phyloP scores from a whole-genome alignment of 2,113 vertebrate genomes.

The Fregetta grallaria region DNA sequence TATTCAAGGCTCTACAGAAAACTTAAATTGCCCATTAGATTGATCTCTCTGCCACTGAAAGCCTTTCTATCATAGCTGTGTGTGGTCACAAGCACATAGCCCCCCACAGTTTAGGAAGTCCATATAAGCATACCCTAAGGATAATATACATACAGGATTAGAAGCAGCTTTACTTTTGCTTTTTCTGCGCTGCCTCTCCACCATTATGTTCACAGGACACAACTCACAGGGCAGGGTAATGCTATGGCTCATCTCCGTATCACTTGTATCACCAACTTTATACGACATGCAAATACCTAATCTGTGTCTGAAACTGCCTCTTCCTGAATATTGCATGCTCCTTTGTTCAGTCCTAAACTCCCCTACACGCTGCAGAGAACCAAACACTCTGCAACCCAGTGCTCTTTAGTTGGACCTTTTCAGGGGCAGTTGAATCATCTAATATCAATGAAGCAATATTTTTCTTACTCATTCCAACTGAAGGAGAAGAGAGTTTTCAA shows the following conservation, averaged over 20 bases:
- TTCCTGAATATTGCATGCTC: neutral
- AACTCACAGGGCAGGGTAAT: neutral
- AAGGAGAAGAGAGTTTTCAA: neutral
- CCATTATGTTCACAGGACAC: neutral
- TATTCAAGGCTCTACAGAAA: neutral
- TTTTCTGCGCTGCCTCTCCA: neutral
- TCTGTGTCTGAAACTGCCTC: neutral
- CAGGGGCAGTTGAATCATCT: neutral
- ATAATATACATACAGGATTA: neutral
- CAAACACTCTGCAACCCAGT: neutral
- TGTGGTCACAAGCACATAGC: neutral
- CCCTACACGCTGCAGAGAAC: neutral
- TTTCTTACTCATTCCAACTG: neutral
- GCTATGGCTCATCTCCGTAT: neutral
- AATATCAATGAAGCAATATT: neutral
- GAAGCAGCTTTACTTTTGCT: neutral
- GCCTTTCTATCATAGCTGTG: neutral
- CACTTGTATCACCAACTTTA: neutral
- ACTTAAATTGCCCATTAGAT: neutral
- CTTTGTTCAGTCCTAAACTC: neutral
- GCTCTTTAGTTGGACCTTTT: neutral
- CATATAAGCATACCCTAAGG: neutral
- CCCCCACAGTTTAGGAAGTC: neutral
- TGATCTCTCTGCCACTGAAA: neutral
- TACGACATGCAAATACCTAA: neutral